phyloP scores from a whole-genome alignment of 2,797 vertebrate species.

The Spinus olivaceus region DNA sequence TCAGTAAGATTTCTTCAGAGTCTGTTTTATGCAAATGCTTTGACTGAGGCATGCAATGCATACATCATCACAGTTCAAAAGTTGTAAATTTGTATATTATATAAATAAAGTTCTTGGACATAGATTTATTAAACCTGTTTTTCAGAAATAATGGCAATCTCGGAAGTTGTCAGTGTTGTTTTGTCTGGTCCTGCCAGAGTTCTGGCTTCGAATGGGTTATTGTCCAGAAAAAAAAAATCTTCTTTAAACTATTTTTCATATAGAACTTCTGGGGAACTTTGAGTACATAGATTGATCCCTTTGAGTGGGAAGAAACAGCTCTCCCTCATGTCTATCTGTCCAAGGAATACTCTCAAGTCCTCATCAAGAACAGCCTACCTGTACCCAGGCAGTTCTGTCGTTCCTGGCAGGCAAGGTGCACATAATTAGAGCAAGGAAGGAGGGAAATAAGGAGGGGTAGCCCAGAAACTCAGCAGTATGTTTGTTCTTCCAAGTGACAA shows the following conservation, averaged over 20 bases:
- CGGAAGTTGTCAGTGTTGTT: background rate
- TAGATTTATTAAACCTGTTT: background rate
- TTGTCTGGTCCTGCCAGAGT: accelerated
- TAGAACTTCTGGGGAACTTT: background rate
- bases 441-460: background rate
- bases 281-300: background rate
- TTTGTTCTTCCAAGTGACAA: background rate
- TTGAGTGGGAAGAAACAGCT: background rate
- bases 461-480: background rate
- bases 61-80: background rate
- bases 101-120: background rate
- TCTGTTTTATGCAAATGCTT: background rate
- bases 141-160: background rate
- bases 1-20: background rate
- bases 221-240: background rate
- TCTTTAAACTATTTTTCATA: background rate
- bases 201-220: background rate
- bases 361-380: background rate
- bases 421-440: background rate
- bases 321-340: background rate
- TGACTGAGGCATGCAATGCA: background rate
- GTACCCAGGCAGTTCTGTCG: background rate
- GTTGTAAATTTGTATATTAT: background rate
- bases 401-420: background rate
- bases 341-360: background rate